These are phyloP conservation scores for Heliconius ethilla DNA, from an alignment of 2,888 invertebrate species.

Conservation along the genomic window DNA sequence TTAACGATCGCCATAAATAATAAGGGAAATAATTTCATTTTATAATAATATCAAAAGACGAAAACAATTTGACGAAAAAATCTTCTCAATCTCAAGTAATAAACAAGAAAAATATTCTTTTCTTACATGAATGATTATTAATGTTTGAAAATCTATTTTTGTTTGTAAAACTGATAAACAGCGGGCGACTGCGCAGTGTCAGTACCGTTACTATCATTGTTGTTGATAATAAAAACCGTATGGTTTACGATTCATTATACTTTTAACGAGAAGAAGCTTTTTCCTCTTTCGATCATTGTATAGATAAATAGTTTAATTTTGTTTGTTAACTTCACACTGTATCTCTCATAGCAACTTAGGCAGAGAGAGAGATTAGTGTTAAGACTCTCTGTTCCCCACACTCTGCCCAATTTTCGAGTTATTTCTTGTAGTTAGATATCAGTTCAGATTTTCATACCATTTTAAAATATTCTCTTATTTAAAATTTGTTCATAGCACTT, in stretches of 20 bases:
- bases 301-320: not conserved
- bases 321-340: too few species aligned
- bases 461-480: too few species aligned
- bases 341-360: too few species aligned
- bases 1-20: not conserved
- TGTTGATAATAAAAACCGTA: conserved; percentile 15
- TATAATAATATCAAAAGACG: not conserved
- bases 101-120: not conserved
- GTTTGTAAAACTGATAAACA: conserved; percentile 18
- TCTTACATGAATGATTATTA: not conserved
- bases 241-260: not conserved
- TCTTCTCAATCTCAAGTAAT: not conserved
- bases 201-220: conserved; percentile 5
- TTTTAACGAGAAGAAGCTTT: conserved; percentile 1
- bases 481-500: too few species aligned
- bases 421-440: too few species aligned
- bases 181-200: conserved; percentile 11
- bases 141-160: conserved; percentile 14
- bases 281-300: not conserved
- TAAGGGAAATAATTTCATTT: not conserved
- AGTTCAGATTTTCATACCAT: too few species aligned
- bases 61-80: conserved; percentile 3
- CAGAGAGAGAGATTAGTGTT: too few species aligned
- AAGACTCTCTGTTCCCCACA: too few species aligned
- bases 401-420: too few species aligned